Evolutionary conservation across 2,113 vertebrate genomes (phyloP).

Genomic region (Mastomys coucha): DNA sequence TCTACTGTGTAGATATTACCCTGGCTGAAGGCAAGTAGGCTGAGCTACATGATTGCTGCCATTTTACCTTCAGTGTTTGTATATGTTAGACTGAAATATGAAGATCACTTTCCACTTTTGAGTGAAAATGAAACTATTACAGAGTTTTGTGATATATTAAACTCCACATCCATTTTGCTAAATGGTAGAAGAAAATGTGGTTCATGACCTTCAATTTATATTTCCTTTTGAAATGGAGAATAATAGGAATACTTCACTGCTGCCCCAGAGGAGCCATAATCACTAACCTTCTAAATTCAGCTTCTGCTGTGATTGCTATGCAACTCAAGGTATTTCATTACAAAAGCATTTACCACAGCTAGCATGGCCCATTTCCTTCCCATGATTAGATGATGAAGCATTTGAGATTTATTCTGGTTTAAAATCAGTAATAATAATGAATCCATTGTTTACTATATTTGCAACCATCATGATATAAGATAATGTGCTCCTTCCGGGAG

Average conservation of each 20-base stretch:
- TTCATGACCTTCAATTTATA: constrained; percentile 64
- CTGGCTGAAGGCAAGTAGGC: background rate
- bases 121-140: constrained; percentile 41
- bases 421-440: constrained; percentile 64
- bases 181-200: constrained; percentile 56
- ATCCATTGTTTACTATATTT: constrained; percentile 68
- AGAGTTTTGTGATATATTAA: constrained; percentile 50
- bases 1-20: background rate
- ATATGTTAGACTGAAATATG: constrained; percentile 65
- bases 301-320: constrained; percentile 67
- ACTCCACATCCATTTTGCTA: constrained; percentile 58
- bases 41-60: background rate
- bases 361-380: constrained; percentile 28
- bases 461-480: constrained; percentile 18
- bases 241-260: constrained; percentile 32
- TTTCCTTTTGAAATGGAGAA: constrained; percentile 69
- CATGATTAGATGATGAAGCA: background rate
- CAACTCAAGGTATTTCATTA: constrained; percentile 53
- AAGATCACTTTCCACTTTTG: constrained; percentile 58
- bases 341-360: background rate
- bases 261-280: constrained; percentile 52
- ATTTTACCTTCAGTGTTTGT: background rate
- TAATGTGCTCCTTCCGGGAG: background rate
- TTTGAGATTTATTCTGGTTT: constrained; percentile 56
- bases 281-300: constrained; percentile 46